Evolutionary conservation across 2,888 invertebrate species (phyloP), one percentile per base, ranked within the genome.

Genomic region (Choreutis nemorana): DNA sequence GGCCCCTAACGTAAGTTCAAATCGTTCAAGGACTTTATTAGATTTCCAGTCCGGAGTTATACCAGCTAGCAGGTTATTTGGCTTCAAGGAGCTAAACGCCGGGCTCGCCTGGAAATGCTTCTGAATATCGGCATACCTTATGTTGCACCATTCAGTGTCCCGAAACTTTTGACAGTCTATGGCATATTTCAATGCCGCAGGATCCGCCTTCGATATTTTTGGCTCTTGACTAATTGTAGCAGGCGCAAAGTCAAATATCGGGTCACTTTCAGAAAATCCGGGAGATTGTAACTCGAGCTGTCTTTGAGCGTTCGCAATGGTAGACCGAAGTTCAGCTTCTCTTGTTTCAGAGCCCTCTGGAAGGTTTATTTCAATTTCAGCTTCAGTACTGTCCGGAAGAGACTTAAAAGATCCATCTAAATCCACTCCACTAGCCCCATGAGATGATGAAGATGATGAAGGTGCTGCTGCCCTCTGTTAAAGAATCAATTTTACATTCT

Each of bases 101-200:
- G 12, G 27, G 9, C 11, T 27, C 8, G 27, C 27, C 3, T 27
- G 20, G 9, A 27, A 20, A 8, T 18, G 11, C 12, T 21, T 18
- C 8, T 27, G 20, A 4, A 12, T 9, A 5, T 27, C 27, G 2
- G 27, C 27, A 7, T 20, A 27, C 5, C 2, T 6, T 5, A 6
- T 6, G 8, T 8, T 6, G 18, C 8, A 18, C 4, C 8, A 18
- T 18, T 18, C 21, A 2, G 21, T 26, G 9, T 14, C 13, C 2
- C 30, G 28, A 23, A 40, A 29, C 24, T 26, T 29, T 11, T 40
- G 38, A 9, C 34, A 23, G 2, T 26, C 7, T 11, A 26, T 32
- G 4, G 35, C 37, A 20, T 34, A 27, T 16, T 21, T 3, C 9
- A 23, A 4, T 4, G 11, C 9, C 3, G n/a, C 7, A 2, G 23